phyloP scores from a whole-genome alignment of 1,140 invertebrate genomes.

The Muscidifurax raptorellus region DNA sequence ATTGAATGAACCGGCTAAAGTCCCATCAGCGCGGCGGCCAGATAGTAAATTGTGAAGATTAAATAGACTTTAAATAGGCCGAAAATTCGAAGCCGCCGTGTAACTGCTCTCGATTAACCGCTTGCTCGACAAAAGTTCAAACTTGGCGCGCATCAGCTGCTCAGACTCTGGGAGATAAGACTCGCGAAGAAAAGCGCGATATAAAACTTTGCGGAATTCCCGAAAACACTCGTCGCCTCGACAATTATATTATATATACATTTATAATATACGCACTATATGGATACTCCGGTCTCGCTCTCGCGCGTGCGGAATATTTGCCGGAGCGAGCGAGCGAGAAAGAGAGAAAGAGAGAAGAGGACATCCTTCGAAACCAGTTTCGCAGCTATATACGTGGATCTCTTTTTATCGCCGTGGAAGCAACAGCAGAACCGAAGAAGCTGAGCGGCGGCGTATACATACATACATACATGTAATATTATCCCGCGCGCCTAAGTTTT shows the following conservation, averaged over 20 bases:
- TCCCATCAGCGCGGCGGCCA: not conserved
- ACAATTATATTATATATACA: slow-evolving; percentile 48
- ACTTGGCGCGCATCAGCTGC: not conserved
- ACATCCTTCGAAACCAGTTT: slow-evolving; percentile 73
- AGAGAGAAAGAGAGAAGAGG: slow-evolving; percentile 57
- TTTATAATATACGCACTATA: slow-evolving; percentile 52
- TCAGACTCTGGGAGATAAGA: not conserved
- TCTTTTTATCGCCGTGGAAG: slow-evolving; percentile 54
- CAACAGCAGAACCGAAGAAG: not conserved
- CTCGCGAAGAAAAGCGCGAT: not conserved
- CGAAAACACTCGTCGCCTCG: not conserved
- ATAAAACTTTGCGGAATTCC: not conserved
- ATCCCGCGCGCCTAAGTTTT: not conserved
- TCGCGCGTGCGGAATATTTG: not conserved
- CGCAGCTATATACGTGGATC: slow-evolving; percentile 65
- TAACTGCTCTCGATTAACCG: slow-evolving; percentile 29
- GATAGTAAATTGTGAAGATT: slow-evolving; percentile 17
- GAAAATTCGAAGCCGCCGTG: not conserved
- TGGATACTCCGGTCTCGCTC: slow-evolving; percentile 39
- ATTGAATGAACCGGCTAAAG: slow-evolving; percentile 13
- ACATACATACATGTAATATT: no score
- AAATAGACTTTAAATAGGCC: not conserved
- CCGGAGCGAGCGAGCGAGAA: slow-evolving; percentile 35
- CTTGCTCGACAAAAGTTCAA: not conserved
- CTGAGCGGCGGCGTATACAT: not conserved